These are phyloP conservation scores for Cotesia vestalis DNA, from an alignment of 1,140 invertebrate genomes.

Conservation along the genomic window DNA sequence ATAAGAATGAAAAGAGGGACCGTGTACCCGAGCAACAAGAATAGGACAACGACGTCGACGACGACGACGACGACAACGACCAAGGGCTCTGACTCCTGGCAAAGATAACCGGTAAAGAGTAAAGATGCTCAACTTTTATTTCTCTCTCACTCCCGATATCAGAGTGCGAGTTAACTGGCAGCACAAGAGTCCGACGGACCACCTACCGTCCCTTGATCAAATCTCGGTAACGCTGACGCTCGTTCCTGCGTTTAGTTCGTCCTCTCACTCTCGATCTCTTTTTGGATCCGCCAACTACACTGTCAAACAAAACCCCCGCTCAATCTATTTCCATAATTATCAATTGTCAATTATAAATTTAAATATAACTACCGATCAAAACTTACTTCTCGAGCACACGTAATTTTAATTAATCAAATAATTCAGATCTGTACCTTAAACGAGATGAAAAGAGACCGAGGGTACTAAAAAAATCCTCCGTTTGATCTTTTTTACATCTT, in stretches of 20 bases:
- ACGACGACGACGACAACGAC: slow-evolving; percentile 6
- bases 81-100: not conserved
- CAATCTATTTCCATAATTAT: slow-evolving; percentile 63
- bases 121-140: slow-evolving; percentile 39
- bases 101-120: slow-evolving; percentile 25
- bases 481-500: not conserved
- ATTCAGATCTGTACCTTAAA: slow-evolving; percentile 57
- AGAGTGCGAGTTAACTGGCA: slow-evolving; percentile 32
- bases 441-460: slow-evolving; percentile 9
- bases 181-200: slow-evolving; percentile 54
- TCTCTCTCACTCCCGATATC: slow-evolving; percentile 42
- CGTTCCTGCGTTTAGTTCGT: slow-evolving; percentile 54
- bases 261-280: slow-evolving; percentile 9
- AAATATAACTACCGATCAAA: no score
- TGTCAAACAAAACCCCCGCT: slow-evolving; percentile 34
- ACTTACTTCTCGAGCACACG: no score
- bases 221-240: slow-evolving; percentile 62
- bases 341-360: slow-evolving; percentile 44
- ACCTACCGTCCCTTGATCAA: slow-evolving; percentile 64
- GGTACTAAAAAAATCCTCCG: slow-evolving; percentile 2
- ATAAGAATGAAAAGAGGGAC: slow-evolving; percentile 41
- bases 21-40: slow-evolving; percentile 38
- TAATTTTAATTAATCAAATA: slow-evolving; percentile 62
- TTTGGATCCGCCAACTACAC: slow-evolving; percentile 12
- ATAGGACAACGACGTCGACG: slow-evolving; percentile 20